Evolutionary conservation across 2,888 invertebrate genomes (phyloP), one percentile per base, ranked within the genome.

Genomic region (Eristalis intricaria): DNA sequence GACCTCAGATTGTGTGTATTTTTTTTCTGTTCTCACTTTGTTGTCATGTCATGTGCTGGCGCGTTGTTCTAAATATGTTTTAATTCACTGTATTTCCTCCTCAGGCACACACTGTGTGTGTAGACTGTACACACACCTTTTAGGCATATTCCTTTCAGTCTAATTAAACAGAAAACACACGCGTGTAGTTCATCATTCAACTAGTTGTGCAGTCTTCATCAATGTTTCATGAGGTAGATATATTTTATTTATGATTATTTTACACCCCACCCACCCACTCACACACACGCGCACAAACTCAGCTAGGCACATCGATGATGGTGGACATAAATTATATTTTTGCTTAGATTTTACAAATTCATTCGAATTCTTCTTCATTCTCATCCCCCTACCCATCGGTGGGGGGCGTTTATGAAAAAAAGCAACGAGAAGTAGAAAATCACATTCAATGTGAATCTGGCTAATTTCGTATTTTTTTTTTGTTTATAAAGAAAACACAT

Each of bases 281-380:
- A 0, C 43, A 7, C n/a, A 1, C 50, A n/a, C n/a, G n/a, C n/a
- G n/a, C n/a, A n/a, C n/a, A n/a, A n/a, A n/a, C n/a, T n/a, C n/a
- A n/a, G n/a, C n/a, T n/a, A n/a, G n/a, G n/a, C 50, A 32, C 19
- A 5, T 7, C 50, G 19, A 19, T 7, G 50, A n/a, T 19, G 19
- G 29, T 60, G 75, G 74, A 74, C 70, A 78, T 84, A 80, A 84
- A 84, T 80, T 60, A 75, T 65, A 75, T 77, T 73, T 26, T 85
- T 69, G 76, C 63, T 73, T 81, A 76, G 76, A 68, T 73, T 85
- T 85, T 85, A 76, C 81, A 85, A 32, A 85, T 77, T 81, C 80
- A 77, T 68, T 68, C 73, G 76, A 71, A 81, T 77, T 73, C 35
- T 77, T 73, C 35, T 69, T 43, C 50, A 81, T 85, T 78, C 76